These are phyloP conservation scores for Hyposoter dolosus DNA, from an alignment of 2,888 invertebrate species.

Conservation along the genomic window DNA sequence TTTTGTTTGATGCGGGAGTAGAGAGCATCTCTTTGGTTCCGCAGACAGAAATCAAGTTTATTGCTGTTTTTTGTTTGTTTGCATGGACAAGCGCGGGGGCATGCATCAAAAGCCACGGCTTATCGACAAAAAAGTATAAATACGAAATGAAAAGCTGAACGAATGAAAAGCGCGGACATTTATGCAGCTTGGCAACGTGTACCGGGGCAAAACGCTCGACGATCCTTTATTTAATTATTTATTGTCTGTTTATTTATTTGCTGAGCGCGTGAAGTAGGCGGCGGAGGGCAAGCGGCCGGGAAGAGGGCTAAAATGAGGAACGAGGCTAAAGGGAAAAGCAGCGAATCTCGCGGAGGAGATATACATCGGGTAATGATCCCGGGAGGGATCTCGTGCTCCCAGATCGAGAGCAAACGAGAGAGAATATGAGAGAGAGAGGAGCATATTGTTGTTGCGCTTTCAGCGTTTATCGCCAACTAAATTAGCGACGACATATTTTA, in stretches of 20 bases:
- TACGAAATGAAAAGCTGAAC: neutral
- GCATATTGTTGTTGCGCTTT: constrained; percentile 66
- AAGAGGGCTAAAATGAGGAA: neutral
- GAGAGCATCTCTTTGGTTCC: neutral
- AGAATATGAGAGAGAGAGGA: constrained; percentile 39
- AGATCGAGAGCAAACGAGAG: constrained; percentile 13
- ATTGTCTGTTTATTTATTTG: constrained; percentile 13
- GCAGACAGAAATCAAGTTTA: neutral
- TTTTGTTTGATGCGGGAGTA: constrained; percentile 2
- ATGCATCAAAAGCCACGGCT: neutral
- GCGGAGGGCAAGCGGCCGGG: neutral
- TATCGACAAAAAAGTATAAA: neutral
- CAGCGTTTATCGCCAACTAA: constrained; percentile 68
- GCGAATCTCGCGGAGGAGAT: neutral
- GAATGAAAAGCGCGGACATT: neutral
- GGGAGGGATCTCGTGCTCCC: constrained; percentile 18
- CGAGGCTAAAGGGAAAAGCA: neutral
- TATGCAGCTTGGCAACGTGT: neutral
- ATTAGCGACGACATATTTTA: constrained; percentile 69
- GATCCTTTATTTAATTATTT: neutral
- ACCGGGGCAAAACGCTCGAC: neutral
- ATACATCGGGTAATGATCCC: constrained; percentile 39
- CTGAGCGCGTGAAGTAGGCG: neutral
- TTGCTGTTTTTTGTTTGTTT: neutral
- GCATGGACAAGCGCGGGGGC: too few species aligned